phyloP scores from a whole-genome alignment of 2,113 vertebrate species.

The Felis catus region DNA sequence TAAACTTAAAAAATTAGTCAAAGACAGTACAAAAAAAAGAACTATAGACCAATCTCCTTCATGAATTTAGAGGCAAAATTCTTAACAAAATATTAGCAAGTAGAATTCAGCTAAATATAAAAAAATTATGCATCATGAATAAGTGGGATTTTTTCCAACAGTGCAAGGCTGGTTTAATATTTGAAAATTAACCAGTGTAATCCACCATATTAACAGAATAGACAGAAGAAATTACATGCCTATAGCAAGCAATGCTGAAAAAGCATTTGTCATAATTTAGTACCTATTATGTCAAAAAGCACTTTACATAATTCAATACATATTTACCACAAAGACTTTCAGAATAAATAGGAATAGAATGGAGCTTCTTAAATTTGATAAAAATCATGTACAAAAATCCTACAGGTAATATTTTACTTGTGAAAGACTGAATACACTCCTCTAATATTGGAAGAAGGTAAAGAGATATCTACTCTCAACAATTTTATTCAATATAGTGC shows the following conservation, averaged over 20 bases:
- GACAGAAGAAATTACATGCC: background rate
- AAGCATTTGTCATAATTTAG: background rate
- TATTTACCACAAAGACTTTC: background rate
- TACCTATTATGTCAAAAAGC: background rate
- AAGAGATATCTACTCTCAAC: background rate
- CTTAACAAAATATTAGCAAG: background rate
- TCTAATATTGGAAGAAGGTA: background rate
- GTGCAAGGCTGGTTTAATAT: background rate
- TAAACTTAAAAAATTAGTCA: background rate
- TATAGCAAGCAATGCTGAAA: background rate
- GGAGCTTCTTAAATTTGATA: background rate
- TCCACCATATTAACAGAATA: background rate
- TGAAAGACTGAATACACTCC: background rate
- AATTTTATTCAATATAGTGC: background rate
- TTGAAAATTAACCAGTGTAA: background rate
- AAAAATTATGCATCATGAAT: background rate
- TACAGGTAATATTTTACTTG: background rate
- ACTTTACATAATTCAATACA: background rate
- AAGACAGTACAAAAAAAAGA: background rate
- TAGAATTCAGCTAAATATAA: background rate
- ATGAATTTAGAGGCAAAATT: background rate
- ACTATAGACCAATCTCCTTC: background rate
- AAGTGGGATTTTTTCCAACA: background rate
- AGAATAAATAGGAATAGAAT: background rate
- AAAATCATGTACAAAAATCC: background rate